A percentile compares a stretch with the other conserved stretches of the same genome.
Evolutionary conservation across 2,888 invertebrate species (phyloP).

Genomic region (Smittia aterrima): DNA sequence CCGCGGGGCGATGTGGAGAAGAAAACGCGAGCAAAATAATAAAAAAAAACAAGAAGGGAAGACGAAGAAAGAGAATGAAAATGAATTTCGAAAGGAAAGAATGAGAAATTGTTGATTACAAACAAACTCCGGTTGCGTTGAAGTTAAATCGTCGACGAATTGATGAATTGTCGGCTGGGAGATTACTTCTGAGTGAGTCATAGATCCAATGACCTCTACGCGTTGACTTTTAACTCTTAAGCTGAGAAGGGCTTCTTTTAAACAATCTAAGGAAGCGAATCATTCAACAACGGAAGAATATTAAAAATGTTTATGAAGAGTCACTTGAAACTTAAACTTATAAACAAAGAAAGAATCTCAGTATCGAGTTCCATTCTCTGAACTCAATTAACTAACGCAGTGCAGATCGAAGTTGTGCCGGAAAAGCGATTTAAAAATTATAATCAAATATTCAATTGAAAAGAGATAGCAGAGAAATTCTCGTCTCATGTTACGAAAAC

Average conservation of each 20-base stretch:
- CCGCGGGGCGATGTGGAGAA: neutral
- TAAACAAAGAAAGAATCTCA: neutral
- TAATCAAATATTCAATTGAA: too few species aligned
- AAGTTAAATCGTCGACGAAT: slow-evolving; percentile 2
- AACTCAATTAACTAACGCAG: neutral
- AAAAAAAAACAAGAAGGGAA: neutral
- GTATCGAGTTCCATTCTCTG: neutral
- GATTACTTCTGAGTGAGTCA: neutral
- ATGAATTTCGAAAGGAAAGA: neutral
- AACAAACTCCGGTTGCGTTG: slow-evolving; percentile 19
- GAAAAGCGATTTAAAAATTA: too few species aligned
- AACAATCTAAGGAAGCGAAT: neutral
- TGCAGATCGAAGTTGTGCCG: neutral
- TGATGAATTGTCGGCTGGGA: neutral
- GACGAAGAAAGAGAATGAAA: slow-evolving; percentile 5
- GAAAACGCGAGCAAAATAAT: slow-evolving; percentile 5
- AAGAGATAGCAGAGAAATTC: too few species aligned
- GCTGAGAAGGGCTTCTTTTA: neutral
- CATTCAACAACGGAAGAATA: neutral
- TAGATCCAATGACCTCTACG: neutral
- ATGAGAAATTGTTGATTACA: slow-evolving; percentile 16
- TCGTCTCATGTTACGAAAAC: neutral
- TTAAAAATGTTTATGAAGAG: slow-evolving; percentile 1
- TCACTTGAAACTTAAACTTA: slow-evolving; percentile 3
- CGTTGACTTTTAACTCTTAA: neutral